Base-by-base conservation (phyloP, 2,888 invertebrate genomes). In the Xanthostigma xanthostigma region DNA sequence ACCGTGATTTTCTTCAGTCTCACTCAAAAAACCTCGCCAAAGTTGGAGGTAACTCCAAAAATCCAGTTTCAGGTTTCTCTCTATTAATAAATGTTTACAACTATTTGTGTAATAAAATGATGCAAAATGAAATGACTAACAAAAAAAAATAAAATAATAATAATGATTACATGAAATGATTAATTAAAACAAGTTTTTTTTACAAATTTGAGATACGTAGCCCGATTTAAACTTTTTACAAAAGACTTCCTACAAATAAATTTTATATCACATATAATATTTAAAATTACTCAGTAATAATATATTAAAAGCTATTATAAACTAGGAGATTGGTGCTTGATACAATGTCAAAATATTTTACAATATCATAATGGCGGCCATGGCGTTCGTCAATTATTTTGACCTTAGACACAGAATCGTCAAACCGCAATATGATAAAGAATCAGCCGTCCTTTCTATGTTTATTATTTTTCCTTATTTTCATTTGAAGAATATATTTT, bases 241-340 rank as follows among this genome's bases (percentile, higher is more conserved):
- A 63, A 64, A 62, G 58, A 62, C 64, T 61, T 64, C 63, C 68
- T 68, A 69, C 64, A 64, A 66, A 64, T 61, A 64, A 64, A 67
- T 66, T 37, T 67, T 70, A 69, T 69, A 69, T 70, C 69, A 70
- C 69, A 67, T 61, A 64, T 59, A 56, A 59, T 56, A 53, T 50
- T 52, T 56, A 57, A 59, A 60, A 62, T 59, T 59, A 60, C 60
- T 27, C 27, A 27, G 61, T 58, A 58, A 61, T 60, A 58, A 59
- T 55, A 61, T 59, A 56, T 59, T 57, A 57, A 59, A 62, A 62
- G 59, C 60, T 58, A 63, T 58, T 62, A 58, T 63, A 64, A 59
- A 59, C 63, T 66, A 67, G 67, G 66, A 27, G 27, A 67, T 65
- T 65, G 67, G 65, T 67, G 66, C 66, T 63, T 61, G 63, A 63